phyloP scores from a whole-genome alignment of 2,113 vertebrate genomes.

The Cyprinodon tularosa region DNA sequence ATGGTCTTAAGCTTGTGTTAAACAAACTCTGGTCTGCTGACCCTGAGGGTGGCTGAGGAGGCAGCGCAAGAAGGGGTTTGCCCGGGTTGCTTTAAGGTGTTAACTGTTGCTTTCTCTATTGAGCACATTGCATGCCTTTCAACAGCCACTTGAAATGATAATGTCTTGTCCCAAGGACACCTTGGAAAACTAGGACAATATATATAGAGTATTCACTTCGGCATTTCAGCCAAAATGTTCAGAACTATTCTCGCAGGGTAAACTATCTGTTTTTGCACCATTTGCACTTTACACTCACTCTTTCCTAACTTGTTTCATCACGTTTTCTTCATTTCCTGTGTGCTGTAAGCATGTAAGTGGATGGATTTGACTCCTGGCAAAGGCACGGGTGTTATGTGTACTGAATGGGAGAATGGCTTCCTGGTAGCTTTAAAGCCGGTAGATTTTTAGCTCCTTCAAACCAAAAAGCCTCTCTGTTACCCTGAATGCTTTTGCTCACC shows the following conservation, averaged over 20 bases:
- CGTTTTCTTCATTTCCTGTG: constrained; percentile 78
- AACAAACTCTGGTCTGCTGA: too few species aligned
- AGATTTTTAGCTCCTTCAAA: constrained; percentile 42
- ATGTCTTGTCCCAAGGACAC: not conserved
- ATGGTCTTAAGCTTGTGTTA: too few species aligned
- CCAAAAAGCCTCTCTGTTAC: constrained; percentile 28
- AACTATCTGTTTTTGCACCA: constrained; percentile 16
- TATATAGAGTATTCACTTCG: not conserved
- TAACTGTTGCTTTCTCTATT: not conserved
- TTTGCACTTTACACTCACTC: constrained; percentile 37
- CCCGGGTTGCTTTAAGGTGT: not conserved
- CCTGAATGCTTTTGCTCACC: constrained; percentile 27
- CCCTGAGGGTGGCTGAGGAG: not conserved
- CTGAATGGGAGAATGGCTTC: constrained; percentile 53
- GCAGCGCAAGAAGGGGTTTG: not conserved
- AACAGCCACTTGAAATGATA: not conserved
- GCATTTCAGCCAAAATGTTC: not conserved
- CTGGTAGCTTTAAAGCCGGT: constrained; percentile 62
- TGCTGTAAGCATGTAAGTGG: constrained; percentile 52
- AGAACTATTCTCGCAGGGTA: not conserved
- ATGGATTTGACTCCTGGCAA: constrained; percentile 49
- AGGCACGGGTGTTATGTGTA: constrained; percentile 51
- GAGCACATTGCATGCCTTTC: not conserved
- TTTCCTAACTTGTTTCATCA: constrained; percentile 53
- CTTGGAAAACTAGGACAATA: not conserved